Conservation (phyloP, 2,113 vertebrate genomes). For the Myrmecophaga tridactyla region DNA sequence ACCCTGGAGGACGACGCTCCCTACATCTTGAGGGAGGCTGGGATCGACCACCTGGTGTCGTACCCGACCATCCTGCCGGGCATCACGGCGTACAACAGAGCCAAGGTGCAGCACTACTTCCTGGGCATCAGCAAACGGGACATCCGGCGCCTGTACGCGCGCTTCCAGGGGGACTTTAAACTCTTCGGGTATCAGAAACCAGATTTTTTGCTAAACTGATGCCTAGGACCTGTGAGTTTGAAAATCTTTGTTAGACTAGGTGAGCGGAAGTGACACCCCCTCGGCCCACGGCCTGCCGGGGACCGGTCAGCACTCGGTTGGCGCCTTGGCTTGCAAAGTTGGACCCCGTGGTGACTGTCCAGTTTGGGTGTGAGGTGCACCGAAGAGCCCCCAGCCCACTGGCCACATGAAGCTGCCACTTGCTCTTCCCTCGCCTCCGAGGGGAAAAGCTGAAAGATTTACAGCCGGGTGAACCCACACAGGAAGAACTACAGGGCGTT, state of each 20-base stretch:
- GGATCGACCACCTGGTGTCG: conserved; percentile 90
- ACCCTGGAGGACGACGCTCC: conserved; percentile 94
- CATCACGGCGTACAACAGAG: conserved; percentile 94
- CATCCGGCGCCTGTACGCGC: conserved; percentile 89
- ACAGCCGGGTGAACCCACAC: neutral
- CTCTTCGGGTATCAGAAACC: conserved; percentile 95
- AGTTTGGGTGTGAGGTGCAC: neutral
- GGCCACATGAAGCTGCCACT: neutral
- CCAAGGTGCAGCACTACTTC: conserved; percentile 95
- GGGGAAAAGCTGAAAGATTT: neutral
- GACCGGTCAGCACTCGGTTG: neutral
- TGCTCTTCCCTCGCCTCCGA: neutral
- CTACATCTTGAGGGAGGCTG: conserved; percentile 90
- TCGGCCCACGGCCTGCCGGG: neutral
- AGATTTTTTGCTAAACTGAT: conserved; percentile 91
- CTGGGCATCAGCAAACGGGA: conserved; percentile 93
- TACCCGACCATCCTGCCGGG: conserved; percentile 96
- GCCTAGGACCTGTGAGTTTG: conserved; percentile 46
- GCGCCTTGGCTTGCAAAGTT: neutral
- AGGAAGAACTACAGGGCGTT: neutral
- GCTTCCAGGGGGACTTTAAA: conserved; percentile 94
- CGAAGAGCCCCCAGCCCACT: neutral
- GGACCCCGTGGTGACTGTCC: neutral
- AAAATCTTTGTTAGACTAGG: conserved; percentile 30
- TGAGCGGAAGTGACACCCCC: conserved; percentile 49